A percentile compares a stretch with the other conserved stretches of the same genome.
These are phyloP conservation scores for Hippocampus comes DNA, from an alignment of 2,113 vertebrate genomes.

Conservation along the genomic window DNA sequence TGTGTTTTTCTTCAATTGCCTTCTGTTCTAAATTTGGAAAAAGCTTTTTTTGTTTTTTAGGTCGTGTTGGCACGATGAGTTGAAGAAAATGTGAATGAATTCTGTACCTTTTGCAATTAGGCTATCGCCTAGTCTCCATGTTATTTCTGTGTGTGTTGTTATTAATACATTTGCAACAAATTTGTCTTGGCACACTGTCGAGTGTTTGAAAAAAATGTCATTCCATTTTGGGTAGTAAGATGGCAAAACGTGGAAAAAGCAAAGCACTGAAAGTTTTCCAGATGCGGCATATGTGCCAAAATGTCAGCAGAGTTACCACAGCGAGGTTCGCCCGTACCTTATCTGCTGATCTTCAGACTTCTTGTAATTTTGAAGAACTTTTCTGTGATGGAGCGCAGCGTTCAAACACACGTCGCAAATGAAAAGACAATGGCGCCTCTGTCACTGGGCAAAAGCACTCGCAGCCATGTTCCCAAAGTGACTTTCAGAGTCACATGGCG, in stretches of 20 bases:
- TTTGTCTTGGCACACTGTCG: too few relatives aligned
- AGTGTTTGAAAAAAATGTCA: not conserved
- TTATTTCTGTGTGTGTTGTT: too few relatives aligned
- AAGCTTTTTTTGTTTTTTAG: too few relatives aligned
- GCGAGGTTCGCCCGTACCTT: not conserved
- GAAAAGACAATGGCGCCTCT: not conserved
- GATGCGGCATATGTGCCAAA: not conserved
- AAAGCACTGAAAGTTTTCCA: not conserved
- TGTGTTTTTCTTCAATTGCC: too few relatives aligned
- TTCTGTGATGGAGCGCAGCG: not conserved
- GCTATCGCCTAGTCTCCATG: too few relatives aligned
- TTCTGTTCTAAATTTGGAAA: too few relatives aligned
- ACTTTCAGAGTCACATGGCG: constrained; percentile 42
- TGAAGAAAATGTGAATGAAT: too few relatives aligned
- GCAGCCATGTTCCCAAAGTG: not conserved
- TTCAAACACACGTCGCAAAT: not conserved
- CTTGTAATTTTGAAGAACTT: not conserved
- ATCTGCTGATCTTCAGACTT: not conserved
- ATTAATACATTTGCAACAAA: too few relatives aligned
- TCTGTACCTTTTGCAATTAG: too few relatives aligned
- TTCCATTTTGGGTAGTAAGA: not conserved
- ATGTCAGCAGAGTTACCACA: not conserved
- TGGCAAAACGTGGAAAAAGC: not conserved
- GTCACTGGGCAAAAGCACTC: not conserved
- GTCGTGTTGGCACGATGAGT: too few relatives aligned